phyloP scores from a whole-genome alignment of 2,113 vertebrate species.

The Felis catus region DNA sequence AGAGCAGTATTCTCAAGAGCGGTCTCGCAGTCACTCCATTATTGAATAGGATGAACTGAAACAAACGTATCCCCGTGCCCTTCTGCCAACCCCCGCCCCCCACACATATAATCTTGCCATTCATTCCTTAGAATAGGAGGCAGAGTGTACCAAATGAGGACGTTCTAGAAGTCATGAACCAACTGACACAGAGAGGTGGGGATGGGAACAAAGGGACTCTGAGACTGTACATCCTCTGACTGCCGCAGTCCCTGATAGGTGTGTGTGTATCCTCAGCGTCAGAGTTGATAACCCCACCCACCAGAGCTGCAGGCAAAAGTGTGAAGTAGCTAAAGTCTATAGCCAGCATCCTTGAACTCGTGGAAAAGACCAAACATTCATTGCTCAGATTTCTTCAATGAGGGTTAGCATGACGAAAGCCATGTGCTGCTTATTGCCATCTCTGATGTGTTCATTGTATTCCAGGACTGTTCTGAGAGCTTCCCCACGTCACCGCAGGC shows the following conservation, averaged over 20 bases:
- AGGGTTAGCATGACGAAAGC: not conserved
- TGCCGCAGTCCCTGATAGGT: fast-evolving
- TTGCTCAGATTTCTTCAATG: not conserved
- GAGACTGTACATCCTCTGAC: too few relatives aligned
- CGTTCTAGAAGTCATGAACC: not conserved
- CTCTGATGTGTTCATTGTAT: fast-evolving
- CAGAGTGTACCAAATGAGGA: not conserved
- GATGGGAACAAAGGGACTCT: fast-evolving
- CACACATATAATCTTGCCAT: too few relatives aligned
- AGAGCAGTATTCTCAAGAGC: not conserved
- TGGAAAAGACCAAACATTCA: not conserved
- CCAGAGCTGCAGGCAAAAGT: not conserved
- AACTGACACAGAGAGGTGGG: not conserved
- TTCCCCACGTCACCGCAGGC: fast-evolving
- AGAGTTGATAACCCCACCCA: too few relatives aligned
- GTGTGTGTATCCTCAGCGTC: not conserved
- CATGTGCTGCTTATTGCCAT: fast-evolving
- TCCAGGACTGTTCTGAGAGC: not conserved
- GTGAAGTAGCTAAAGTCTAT: too few relatives aligned
- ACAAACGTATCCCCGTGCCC: not conserved
- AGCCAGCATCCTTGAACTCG: not conserved
- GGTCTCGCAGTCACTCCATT: not conserved
- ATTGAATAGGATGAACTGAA: not conserved
- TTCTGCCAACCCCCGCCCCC: fast-evolving
- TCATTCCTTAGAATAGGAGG: fast-evolving